phyloP scores from a whole-genome alignment of 2,113 vertebrate species.

The Ciconia maguari region DNA sequence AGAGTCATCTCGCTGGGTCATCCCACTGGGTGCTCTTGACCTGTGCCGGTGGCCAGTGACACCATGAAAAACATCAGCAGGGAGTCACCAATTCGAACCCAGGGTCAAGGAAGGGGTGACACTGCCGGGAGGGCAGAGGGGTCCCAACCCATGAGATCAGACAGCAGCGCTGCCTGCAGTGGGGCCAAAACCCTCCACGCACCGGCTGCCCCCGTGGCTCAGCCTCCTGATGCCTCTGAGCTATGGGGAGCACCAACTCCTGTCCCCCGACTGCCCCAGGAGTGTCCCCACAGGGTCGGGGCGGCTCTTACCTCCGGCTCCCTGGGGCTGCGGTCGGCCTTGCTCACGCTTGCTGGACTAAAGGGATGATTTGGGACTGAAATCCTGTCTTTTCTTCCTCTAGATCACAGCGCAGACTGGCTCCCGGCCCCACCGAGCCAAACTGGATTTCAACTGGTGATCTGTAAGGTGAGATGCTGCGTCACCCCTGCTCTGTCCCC shows the following conservation, averaged over 20 bases:
- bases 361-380: background rate
- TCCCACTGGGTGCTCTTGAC: accelerated
- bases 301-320: background rate
- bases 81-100: background rate
- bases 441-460: slow-evolving; percentile 37
- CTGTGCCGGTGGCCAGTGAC: accelerated
- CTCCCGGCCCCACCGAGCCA: background rate
- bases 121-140: accelerated
- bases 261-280: accelerated
- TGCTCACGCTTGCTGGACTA: accelerated
- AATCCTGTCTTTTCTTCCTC: background rate
- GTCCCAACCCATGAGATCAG: background rate
- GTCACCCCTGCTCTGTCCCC: background rate
- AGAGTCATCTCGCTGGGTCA: no score
- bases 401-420: accelerated
- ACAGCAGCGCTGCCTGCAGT: background rate
- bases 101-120: background rate
- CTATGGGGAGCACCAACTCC: background rate
- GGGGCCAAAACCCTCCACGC: accelerated
- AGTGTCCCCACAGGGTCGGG: accelerated
- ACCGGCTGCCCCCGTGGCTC: accelerated
- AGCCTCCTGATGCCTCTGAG: background rate
- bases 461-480: background rate
- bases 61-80: background rate
- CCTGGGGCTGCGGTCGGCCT: accelerated